Evolutionary conservation across 2,797 vertebrate species (phyloP).

Genomic region (Pyrocephalus nanus): DNA sequence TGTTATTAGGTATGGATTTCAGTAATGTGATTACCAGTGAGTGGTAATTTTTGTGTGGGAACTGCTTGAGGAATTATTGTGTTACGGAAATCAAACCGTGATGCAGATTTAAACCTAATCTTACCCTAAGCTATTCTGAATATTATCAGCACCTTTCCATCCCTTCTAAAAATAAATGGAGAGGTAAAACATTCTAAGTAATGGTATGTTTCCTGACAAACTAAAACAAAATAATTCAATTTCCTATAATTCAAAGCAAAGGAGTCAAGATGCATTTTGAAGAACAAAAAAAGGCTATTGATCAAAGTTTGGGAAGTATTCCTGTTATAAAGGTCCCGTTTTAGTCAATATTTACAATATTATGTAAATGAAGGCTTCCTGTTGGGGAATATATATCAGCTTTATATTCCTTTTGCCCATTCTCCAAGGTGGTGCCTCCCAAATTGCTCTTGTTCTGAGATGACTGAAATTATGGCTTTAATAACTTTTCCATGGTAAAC

Average conservation of each 20-base stretch:
- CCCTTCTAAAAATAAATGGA: background rate
- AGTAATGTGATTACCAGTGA: conserved; percentile 23
- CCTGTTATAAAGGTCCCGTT: background rate
- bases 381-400: background rate
- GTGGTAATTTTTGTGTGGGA: conserved; percentile 30
- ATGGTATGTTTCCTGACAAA: background rate
- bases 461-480: background rate
- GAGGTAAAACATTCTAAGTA: background rate
- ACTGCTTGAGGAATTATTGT: conserved; percentile 12
- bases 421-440: background rate
- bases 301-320: background rate
- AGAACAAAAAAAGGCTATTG: background rate
- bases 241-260: background rate
- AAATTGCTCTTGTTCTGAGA: background rate
- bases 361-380: background rate
- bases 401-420: background rate
- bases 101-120: conserved; percentile 19
- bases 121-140: background rate
- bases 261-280: background rate
- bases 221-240: background rate
- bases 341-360: background rate
- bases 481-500: background rate
- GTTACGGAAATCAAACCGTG: background rate
- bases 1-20: conserved; percentile 36
- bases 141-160: background rate